phyloP scores from a whole-genome alignment of 2,888 invertebrate species.

The Eulithis testata region DNA sequence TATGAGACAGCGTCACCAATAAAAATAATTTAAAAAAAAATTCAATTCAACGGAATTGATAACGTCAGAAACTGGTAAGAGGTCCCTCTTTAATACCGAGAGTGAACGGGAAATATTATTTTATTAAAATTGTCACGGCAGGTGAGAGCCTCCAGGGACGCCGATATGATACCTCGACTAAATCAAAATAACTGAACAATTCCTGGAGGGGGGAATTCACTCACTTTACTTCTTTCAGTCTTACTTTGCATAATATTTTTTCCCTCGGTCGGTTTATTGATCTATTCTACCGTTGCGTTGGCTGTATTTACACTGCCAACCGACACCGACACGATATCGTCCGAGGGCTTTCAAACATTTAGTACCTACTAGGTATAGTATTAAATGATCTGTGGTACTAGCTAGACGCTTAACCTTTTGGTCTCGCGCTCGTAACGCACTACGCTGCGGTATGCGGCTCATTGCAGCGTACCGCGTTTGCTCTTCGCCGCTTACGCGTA shows the following conservation, averaged over 20 bases:
- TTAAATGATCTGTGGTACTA: too few relatives aligned
- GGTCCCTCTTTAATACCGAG: constrained; percentile 37
- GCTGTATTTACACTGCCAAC: too few relatives aligned
- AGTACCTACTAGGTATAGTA: too few relatives aligned
- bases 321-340: too few relatives aligned
- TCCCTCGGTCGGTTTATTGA: constrained; percentile 57
- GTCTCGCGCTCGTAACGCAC: too few relatives aligned
- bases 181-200: constrained; percentile 72
- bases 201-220: constrained; percentile 52
- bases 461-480: too few relatives aligned
- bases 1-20: neutral
- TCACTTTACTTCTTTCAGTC: constrained; percentile 39
- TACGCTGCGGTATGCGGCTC: too few relatives aligned
- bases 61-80: neutral
- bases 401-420: too few relatives aligned
- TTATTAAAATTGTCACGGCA: constrained; percentile 48
- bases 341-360: too few relatives aligned
- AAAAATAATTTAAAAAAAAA: too few relatives aligned
- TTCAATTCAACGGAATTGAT: neutral
- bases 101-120: constrained; percentile 44
- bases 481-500: too few relatives aligned
- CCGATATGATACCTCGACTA: constrained; percentile 54
- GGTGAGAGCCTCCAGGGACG: constrained; percentile 42
- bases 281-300: constrained; percentile 41
- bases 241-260: constrained; percentile 45